Conservation (phyloP, 2,888 invertebrate species). For the Tortrix viridana region DNA sequence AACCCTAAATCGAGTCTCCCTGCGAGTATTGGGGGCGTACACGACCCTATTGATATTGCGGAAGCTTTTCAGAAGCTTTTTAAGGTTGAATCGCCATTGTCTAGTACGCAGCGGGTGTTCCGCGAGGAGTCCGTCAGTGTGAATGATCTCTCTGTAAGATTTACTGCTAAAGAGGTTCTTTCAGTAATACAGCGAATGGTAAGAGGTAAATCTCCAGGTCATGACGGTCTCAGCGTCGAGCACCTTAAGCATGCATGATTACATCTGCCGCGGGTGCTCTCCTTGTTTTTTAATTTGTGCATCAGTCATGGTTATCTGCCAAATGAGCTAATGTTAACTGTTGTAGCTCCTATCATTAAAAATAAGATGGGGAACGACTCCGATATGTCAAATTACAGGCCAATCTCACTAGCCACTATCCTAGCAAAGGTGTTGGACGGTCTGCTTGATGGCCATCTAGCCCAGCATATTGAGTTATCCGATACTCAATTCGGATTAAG, state of each 20-base stretch:
- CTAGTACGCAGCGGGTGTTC: not conserved
- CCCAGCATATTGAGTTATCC: not conserved
- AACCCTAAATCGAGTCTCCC: not conserved
- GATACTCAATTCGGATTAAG: constrained; percentile 2
- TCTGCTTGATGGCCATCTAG: not conserved
- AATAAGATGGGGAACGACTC: too few relatives aligned
- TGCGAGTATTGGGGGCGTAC: not conserved
- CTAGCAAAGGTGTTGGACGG: not conserved
- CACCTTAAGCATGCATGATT: not conserved
- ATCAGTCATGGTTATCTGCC: constrained; percentile 16
- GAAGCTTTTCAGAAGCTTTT: not conserved
- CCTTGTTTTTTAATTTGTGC: constrained; percentile 5
- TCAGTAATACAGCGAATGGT: not conserved
- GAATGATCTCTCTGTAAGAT: not conserved
- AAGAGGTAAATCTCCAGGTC: not conserved
- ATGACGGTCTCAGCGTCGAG: constrained; percentile 1
- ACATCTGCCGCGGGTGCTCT: not conserved
- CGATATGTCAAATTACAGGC: constrained; percentile 6
- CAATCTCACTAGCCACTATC: not conserved
- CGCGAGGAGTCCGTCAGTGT: not conserved
- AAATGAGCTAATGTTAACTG: constrained; percentile 6
- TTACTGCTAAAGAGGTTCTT: not conserved
- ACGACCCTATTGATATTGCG: not conserved
- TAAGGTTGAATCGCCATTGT: not conserved
- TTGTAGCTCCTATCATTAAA: constrained; percentile 11